Base-by-base conservation (phyloP, 2,797 vertebrate species). In the Sciaenops ocellatus region DNA sequence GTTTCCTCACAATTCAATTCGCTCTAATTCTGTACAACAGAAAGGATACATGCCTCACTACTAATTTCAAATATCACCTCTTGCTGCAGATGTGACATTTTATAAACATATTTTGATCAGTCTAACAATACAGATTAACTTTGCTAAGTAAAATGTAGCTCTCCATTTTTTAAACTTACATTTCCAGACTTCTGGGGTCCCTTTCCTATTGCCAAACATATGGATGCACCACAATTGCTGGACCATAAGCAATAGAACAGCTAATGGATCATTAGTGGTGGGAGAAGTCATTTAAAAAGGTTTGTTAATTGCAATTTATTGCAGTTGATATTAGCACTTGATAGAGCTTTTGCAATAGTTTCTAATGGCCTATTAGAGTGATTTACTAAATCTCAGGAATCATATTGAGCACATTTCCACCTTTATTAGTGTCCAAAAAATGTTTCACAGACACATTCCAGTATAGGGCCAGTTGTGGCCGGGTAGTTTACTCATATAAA, bases 261-360 rank as follows among this genome's bases (percentile, higher is more conserved):
- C 91, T 94, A 95, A 94, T 92, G 87, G 90, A 73, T 90, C 87
- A 91, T 90, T 95, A 85, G 69, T 3, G n/a, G 62, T 44, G 38
- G 41, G 26, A 54, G 41, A 79, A 80, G 26, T 61, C 62, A 83
- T 76, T 95, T 94, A 90, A 91, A 90, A 91, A 90, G 87, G 89
- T 85, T 94, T 94, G 94, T 91, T 95, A 95, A 95, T 90, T 92
- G 88, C 83, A 93, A 92, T 93, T 71, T 90, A 90, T 69, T 82
- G 50, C 22, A 51, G 41, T 92, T 93, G 86, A 9, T 46, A 78
- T 72, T 67, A 17, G 63, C 41, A 75, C 42, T 62, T 73, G 52
- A 28, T 65, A 47, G 9, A 17, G 57, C 38, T 68, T 79, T 73
- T 90, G 77, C 42, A 56, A 89, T 90, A 88, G 87, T 92, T 92